These are phyloP conservation scores for Trematocara stigmaticum DNA, from an alignment of 2,113 vertebrate species.

Conservation along the genomic window DNA sequence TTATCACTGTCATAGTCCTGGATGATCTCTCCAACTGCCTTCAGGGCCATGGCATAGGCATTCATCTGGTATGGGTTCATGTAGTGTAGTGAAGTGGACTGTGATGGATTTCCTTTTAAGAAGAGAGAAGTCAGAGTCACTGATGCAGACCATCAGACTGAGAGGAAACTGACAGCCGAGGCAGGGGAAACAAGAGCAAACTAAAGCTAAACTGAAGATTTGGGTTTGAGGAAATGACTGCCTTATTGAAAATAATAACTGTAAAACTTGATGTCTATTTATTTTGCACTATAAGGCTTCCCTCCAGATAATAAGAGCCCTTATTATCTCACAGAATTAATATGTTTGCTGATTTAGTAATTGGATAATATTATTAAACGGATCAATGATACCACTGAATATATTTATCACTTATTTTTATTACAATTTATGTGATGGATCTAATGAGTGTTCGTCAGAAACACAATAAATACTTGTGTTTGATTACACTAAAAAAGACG, in stretches of 20 bases:
- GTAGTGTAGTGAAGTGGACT: constrained; percentile 93
- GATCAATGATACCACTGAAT: not conserved
- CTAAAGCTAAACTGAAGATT: not conserved
- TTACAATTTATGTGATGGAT: not conserved
- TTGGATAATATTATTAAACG: not conserved
- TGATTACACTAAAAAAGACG: not conserved
- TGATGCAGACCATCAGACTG: constrained; percentile 15
- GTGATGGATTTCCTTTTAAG: constrained; percentile 83
- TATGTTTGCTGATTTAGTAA: not conserved
- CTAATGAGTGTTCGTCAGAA: not conserved
- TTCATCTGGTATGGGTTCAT: constrained; percentile 98
- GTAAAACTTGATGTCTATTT: not conserved
- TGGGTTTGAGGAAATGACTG: not conserved
- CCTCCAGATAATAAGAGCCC: fast-evolving
- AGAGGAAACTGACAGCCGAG: constrained; percentile 15
- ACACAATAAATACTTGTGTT: not conserved
- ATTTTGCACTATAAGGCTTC: not conserved
- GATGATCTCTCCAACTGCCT: constrained; percentile 93
- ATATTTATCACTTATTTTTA: not conserved
- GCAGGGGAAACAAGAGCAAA: not conserved
- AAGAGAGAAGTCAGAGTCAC: constrained; percentile 36
- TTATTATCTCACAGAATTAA: not conserved
- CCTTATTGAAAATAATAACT: not conserved
- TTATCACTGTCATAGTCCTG: constrained; percentile 96
- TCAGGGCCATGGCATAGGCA: constrained; percentile 89